Evolutionary conservation across 1,140 invertebrate species (phyloP).

Genomic region (Dolichoris vasculosae): DNA sequence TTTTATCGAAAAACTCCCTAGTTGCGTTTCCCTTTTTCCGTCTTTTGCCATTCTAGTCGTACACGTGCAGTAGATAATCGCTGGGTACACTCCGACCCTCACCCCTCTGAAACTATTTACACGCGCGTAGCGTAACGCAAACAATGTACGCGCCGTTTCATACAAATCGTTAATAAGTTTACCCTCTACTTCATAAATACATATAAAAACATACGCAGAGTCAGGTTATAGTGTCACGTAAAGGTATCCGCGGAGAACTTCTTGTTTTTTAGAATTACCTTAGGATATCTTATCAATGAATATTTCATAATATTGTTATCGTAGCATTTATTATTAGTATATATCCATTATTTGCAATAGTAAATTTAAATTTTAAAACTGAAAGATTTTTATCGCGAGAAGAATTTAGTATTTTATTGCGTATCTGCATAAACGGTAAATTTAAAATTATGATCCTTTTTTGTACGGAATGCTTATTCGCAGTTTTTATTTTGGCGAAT

Average conservation of each 20-base stretch:
- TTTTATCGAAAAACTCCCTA: conserved; percentile 29
- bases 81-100: neutral
- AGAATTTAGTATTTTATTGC: neutral
- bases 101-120: neutral
- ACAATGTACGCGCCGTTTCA: neutral
- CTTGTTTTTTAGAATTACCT: neutral
- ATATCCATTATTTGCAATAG: neutral
- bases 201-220: neutral
- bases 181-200: neutral
- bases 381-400: neutral
- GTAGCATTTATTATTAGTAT: neutral
- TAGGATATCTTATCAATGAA: neutral
- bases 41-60: neutral
- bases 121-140: neutral
- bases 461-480: neutral
- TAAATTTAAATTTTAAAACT: conserved; percentile 4
- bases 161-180: conserved; percentile 31
- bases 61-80: conserved; percentile 24
- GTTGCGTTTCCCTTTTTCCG: neutral
- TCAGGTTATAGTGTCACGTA: neutral
- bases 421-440: neutral
- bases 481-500: neutral
- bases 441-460: neutral
- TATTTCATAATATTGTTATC: conserved; percentile 2
- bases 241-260: neutral